A percentile compares a stretch with the other conserved stretches of the same genome.
Conservation (phyloP, 2,888 invertebrate species). For the Miltochrista miniata region DNA sequence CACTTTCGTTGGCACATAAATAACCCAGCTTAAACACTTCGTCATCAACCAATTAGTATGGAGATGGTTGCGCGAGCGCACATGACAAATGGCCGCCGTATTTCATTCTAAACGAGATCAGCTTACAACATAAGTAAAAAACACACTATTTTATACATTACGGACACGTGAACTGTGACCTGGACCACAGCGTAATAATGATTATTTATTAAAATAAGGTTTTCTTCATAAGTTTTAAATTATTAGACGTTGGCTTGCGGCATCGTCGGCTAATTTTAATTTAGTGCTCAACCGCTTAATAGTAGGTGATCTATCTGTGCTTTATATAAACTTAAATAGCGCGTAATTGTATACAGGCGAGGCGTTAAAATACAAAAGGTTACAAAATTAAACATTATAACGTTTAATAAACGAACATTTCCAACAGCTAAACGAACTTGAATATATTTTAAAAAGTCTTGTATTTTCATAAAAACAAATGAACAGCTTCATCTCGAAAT, state of each 20-base stretch:
- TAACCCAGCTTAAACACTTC: constrained; percentile 35
- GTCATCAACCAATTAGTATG: constrained; percentile 56
- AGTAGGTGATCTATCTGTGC: constrained; percentile 19
- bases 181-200: constrained; percentile 14
- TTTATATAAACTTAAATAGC: constrained; percentile 20
- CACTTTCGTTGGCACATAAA: constrained; percentile 38
- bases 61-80: constrained; percentile 38
- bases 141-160: constrained; percentile 24
- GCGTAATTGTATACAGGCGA: not conserved
- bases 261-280: constrained; percentile 34
- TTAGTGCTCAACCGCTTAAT: constrained; percentile 17
- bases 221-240: constrained; percentile 31
- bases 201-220: constrained; percentile 31
- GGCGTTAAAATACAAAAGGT: no score
- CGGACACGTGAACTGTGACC: constrained; percentile 56
- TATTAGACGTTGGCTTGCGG: constrained; percentile 25
- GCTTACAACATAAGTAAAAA: constrained; percentile 28
- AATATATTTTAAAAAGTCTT: no score
- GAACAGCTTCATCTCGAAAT: no score
- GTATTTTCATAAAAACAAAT: no score
- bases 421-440: no score
- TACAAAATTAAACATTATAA: no score
- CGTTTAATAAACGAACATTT: no score
- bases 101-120: constrained; percentile 62
- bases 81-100: constrained; percentile 57